Percentiles rank a stretch among this genome's conserved stretches.
These are phyloP conservation scores for Malurus elegans DNA, from an alignment of 2,113 vertebrate species.

Conservation along the genomic window DNA sequence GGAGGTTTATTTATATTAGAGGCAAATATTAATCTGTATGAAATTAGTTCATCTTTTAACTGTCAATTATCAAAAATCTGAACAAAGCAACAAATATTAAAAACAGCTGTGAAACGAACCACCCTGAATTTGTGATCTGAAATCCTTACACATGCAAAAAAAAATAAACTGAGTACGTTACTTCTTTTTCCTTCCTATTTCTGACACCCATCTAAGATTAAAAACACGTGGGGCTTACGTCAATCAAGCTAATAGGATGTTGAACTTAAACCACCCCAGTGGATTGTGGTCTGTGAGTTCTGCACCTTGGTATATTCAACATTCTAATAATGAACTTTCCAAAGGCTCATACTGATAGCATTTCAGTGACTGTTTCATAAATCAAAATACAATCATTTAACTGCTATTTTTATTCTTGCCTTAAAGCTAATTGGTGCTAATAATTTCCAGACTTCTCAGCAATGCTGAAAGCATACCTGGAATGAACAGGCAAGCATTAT, in stretches of 20 bases:
- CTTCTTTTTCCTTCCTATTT: neutral
- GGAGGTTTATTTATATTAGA: neutral
- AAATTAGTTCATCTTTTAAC: neutral
- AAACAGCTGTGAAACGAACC: neutral
- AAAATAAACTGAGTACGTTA: neutral
- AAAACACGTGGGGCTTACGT: neutral
- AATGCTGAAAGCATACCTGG: neutral
- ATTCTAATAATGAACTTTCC: neutral
- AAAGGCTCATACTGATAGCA: neutral
- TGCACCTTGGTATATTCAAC: neutral
- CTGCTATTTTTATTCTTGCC: neutral
- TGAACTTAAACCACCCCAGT: neutral
- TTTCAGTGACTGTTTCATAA: slow-evolving; percentile 26
- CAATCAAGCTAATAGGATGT: neutral
- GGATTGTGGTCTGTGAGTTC: neutral
- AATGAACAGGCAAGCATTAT: neutral
- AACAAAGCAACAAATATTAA: neutral
- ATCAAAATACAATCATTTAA: neutral
- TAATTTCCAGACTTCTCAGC: neutral
- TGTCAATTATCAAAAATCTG: neutral
- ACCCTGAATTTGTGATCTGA: neutral
- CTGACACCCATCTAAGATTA: neutral
- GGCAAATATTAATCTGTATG: neutral
- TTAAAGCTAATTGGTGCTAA: neutral
- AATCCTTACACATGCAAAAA: neutral